A percentile compares a stretch with the other conserved stretches of the same genome.
Evolutionary conservation across 2,113 vertebrate species (phyloP).

Genomic region (Aegotheles bennettii): DNA sequence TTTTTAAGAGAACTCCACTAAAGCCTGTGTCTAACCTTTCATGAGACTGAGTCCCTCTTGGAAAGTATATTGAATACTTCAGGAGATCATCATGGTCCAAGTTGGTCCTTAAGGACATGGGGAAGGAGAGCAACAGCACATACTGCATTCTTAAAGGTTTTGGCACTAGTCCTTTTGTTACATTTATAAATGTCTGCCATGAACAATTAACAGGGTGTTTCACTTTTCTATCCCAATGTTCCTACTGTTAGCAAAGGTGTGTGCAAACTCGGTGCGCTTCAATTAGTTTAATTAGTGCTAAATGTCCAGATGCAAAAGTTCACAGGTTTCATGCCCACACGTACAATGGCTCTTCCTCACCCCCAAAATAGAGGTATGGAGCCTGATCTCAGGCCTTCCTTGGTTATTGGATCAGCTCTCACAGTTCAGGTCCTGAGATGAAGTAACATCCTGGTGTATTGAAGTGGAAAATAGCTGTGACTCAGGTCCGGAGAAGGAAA

Average conservation of each 20-base stretch:
- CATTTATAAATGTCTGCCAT: background rate
- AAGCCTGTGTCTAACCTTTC: background rate
- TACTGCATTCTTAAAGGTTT: background rate
- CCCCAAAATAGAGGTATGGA: background rate
- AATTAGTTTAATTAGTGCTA: background rate
- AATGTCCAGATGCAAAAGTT: background rate
- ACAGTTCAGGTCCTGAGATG: background rate
- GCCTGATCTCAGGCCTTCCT: background rate
- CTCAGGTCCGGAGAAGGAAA: background rate
- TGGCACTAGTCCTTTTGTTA: background rate
- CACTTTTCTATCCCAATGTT: background rate
- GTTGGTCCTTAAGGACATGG: background rate
- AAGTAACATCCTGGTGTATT: background rate
- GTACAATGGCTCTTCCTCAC: background rate
- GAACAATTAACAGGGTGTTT: background rate
- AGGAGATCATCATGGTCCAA: fast-evolving
- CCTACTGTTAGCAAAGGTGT: background rate
- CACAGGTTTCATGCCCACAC: fast-evolving
- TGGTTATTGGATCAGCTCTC: background rate
- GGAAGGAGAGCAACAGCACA: background rate
- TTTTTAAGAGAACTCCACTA: background rate
- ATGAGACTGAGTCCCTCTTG: background rate
- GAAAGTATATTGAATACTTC: background rate
- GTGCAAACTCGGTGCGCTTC: background rate
- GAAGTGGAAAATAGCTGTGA: background rate